Base-by-base conservation (phyloP, 2,888 invertebrate genomes). In the Dromius quadrimaculatus region DNA sequence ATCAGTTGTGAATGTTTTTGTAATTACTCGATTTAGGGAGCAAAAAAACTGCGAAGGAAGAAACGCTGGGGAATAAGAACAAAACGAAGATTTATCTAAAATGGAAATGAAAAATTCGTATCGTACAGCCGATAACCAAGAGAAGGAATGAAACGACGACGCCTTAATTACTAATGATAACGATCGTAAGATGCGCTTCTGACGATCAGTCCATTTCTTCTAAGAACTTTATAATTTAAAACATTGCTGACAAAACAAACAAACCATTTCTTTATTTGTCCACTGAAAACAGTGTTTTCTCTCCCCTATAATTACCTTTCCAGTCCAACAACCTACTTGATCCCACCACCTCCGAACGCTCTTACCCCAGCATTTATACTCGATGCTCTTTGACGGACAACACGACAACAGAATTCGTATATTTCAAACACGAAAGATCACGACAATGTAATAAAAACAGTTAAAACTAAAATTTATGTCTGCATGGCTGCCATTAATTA, bases 61-160 rank as follows among this genome's bases (percentile, higher is more conserved):
- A 32, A 64, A 64, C 28, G 9, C 4, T 28, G 59, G 66, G 68
- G 68, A 20, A 59, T 41, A 11, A 65, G 36, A 34, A 65, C 65
- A 59, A 68, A 68, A 72, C 59, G 47, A 68, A 72, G 72, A 72
- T 72, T 72, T 72, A 72, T 72, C 69, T 72, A 36, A 70, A 72
- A 72, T 72, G 72, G 72, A 72, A 72, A 72, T 72, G 69, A 72
- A 72, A 66, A 66, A 71, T 70, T 68, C 68, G 68, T 68, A 68
- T 68, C 68, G 57, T 45, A 13, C 36, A 19, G 36, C 36, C 59
- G 68, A 59, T 66, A 57, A 41, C 59, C 20, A 19, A 23, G 54
- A 36, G 20, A 54, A 11, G 41, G 22, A 19, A 28, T 17, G 13
- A 11, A 23, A 64, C 15, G 57, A 23, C 54, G 50, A 22, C 68